Evolutionary conservation across 1,140 invertebrate species (phyloP).

Genomic region (Argopecten irradians): DNA sequence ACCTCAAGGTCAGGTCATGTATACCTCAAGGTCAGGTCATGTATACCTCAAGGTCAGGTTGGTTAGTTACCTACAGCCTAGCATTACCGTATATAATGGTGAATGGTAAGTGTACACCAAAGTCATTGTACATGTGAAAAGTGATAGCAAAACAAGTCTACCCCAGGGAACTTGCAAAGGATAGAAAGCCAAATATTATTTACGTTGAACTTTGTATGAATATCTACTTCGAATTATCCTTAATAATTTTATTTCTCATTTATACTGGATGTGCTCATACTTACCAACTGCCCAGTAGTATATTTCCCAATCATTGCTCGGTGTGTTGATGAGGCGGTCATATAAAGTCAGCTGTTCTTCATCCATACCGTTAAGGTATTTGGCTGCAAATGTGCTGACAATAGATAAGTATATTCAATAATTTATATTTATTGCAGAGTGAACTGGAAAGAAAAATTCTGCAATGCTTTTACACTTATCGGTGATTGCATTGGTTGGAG

Average conservation of each 20-base stretch:
- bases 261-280: neutral
- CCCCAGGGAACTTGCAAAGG: no score
- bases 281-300: constrained; percentile 93
- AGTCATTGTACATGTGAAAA: no score
- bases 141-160: no score
- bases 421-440: neutral
- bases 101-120: neutral
- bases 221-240: neutral
- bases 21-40: no score
- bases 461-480: neutral
- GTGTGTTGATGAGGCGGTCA: constrained; percentile 93
- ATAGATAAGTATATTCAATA: constrained; percentile 30
- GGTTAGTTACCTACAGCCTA: neutral
- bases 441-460: constrained; percentile 1
- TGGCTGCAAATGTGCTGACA: constrained; percentile 90
- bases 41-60: neutral
- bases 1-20: no score
- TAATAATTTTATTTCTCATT: neutral
- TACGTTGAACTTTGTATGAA: neutral
- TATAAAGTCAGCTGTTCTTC: constrained; percentile 87
- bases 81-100: neutral
- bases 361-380: constrained; percentile 86
- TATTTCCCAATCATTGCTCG: constrained; percentile 98
- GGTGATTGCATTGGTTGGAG: neutral
- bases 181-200: neutral